Percentiles rank a stretch among this genome's conserved stretches.
Conservation (phyloP, 2,888 invertebrate genomes). For the Gandaritis pyraliata region DNA sequence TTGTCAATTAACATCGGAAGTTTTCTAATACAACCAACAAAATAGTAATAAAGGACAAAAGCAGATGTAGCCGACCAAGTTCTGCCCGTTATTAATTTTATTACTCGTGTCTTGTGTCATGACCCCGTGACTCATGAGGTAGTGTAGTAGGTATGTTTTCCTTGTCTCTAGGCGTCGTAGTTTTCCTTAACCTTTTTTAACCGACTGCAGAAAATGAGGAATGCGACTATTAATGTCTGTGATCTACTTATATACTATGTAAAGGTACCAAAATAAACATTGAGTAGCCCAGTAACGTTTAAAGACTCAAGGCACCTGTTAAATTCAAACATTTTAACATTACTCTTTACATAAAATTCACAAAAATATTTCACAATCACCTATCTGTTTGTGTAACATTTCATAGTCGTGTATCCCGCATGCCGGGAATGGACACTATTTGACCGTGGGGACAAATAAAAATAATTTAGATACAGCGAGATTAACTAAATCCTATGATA, state of each 20-base stretch:
- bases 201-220: neutral
- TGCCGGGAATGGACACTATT: constrained; percentile 32
- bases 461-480: constrained; percentile 35
- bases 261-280: no score
- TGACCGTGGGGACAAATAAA: constrained; percentile 33
- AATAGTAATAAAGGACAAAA: constrained; percentile 18
- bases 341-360: no score
- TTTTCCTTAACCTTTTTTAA: constrained; percentile 6
- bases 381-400: constrained; percentile 15
- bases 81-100: constrained; percentile 23
- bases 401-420: constrained; percentile 20
- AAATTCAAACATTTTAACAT: no score
- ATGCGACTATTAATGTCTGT: neutral
- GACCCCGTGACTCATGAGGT: no score
- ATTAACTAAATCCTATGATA: constrained; percentile 39
- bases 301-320: no score
- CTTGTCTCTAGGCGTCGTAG: constrained; percentile 1
- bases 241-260: no score
- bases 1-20: constrained; percentile 27
- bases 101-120: constrained; percentile 18
- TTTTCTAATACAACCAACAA: constrained; percentile 23
- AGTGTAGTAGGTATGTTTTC: constrained; percentile 6
- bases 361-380: neutral
- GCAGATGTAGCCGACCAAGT: constrained; percentile 21
- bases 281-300: no score